These are phyloP conservation scores for Temnothorax ravouxi DNA, from an alignment of 2,888 invertebrate species.

Conservation along the genomic window DNA sequence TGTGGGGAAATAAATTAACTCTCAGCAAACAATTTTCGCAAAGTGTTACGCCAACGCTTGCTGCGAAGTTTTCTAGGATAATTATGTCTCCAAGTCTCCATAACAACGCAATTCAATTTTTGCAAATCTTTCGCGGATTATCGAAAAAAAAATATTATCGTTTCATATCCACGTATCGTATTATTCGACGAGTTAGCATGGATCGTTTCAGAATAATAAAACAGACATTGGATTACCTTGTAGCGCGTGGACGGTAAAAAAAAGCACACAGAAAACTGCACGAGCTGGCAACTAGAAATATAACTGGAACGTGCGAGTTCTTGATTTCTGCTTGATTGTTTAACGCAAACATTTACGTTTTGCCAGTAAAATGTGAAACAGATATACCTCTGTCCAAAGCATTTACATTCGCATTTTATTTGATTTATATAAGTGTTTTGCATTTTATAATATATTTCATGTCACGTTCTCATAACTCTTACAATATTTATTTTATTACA, in stretches of 20 bases:
- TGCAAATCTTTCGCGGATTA: constrained; percentile 34
- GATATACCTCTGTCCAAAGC: not conserved
- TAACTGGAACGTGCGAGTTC: constrained; percentile 26
- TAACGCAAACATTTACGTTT: constrained; percentile 26
- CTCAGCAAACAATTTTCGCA: constrained; percentile 1
- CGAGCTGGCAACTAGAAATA: constrained; percentile 8
- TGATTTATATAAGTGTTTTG: constrained; percentile 8
- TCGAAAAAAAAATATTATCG: constrained; percentile 16
- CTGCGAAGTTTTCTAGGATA: not conserved
- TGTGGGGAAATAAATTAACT: not conserved
- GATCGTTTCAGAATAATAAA: constrained; percentile 32
- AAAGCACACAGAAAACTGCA: not conserved
- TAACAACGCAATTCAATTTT: not conserved
- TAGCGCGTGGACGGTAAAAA: constrained; percentile 1
- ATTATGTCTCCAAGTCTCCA: not conserved
- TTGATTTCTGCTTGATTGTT: constrained; percentile 38
- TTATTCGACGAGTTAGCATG: constrained; percentile 3
- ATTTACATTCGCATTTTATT: not conserved
- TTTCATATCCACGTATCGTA: not conserved
- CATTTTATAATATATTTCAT: not conserved
- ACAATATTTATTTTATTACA: not conserved
- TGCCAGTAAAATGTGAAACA: constrained; percentile 3
- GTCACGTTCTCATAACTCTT: not conserved
- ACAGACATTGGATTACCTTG: constrained; percentile 15
- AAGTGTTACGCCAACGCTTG: not conserved